Percentiles rank a stretch among this genome's conserved stretches.
Evolutionary conservation across 2,888 invertebrate genomes (phyloP).

Genomic region (Ptychoptera albimana): DNA sequence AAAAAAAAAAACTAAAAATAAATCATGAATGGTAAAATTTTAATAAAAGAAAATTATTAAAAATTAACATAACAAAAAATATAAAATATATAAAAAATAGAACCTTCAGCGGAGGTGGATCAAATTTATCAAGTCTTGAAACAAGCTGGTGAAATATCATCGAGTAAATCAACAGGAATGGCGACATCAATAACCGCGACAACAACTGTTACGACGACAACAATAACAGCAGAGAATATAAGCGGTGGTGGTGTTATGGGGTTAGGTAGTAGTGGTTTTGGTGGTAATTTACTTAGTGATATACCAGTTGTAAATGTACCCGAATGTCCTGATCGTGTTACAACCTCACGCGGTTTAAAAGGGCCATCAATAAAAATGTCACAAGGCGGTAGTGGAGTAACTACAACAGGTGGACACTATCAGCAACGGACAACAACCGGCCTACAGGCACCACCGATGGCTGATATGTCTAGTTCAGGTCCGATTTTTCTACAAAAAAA

Average conservation of each 20-base stretch:
- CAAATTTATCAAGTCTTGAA: constrained; percentile 89
- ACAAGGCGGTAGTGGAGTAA: too few relatives aligned
- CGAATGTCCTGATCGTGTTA: constrained; percentile 20
- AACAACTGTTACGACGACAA: constrained; percentile 3
- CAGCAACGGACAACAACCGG: constrained; percentile 6
- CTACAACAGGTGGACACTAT: not conserved
- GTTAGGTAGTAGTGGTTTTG: not conserved
- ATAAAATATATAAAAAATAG: not conserved
- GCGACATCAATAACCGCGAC: constrained; percentile 5
- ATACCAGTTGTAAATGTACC: constrained; percentile 29
- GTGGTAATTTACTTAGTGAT: constrained; percentile 13
- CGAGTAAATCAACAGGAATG: not conserved
- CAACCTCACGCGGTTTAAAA: constrained; percentile 5
- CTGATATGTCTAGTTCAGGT: constrained; percentile 31
- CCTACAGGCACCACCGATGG: constrained; percentile 15
- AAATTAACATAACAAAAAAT: not conserved
- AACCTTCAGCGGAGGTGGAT: constrained; percentile 48
- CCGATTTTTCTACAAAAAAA: constrained; percentile 16
- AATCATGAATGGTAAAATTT: not conserved
- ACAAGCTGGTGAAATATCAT: constrained; percentile 73
- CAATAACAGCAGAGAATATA: constrained; percentile 1
- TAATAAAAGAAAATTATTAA: not conserved
- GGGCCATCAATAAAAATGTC: constrained; percentile 5
- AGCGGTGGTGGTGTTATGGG: not conserved
- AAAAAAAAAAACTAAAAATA: constrained; percentile 1